phyloP scores from a whole-genome alignment of 1,140 invertebrate species.

The Hycleus phaleratus region DNA sequence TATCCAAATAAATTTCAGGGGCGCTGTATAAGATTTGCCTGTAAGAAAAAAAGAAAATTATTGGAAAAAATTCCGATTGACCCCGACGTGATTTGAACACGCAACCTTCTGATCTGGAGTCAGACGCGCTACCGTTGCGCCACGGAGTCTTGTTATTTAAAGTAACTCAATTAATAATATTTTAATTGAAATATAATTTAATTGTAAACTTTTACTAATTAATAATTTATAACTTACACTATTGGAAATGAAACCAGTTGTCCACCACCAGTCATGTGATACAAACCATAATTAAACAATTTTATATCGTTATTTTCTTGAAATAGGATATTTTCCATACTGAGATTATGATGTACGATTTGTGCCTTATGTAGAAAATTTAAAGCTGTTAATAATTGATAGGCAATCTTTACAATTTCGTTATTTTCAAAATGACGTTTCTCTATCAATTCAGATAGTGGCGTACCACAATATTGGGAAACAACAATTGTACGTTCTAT shows the following conservation, averaged over 20 bases:
- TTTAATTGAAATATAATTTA: background rate
- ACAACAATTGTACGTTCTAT: conserved; percentile 84
- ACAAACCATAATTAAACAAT: conserved; percentile 87
- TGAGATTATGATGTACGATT: conserved; percentile 73
- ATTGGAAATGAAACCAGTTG: conserved; percentile 86
- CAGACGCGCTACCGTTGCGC: conserved; percentile 96
- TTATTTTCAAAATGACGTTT: conserved; percentile 41
- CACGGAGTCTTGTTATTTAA: conserved; percentile 45
- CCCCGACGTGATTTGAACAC: conserved; percentile 95
- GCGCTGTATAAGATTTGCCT: conserved; percentile 64
- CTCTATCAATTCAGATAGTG: conserved; percentile 43
- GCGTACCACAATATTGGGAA: conserved; percentile 73
- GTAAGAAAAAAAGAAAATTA: conserved; percentile 13
- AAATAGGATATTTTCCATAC: conserved; percentile 76
- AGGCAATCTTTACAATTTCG: conserved; percentile 53
- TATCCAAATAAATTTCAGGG: conserved; percentile 65
- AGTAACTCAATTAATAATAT: background rate
- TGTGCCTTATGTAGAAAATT: conserved; percentile 63
- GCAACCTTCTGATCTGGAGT: conserved; percentile 97
- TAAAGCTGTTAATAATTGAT: conserved; percentile 66
- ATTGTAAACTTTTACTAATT: conserved; percentile 1
- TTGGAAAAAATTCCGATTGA: conserved; percentile 40
- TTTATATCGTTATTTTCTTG: conserved; percentile 66
- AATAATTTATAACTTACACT: conserved; percentile 54
- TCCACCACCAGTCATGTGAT: conserved; percentile 81